Evolutionary conservation across 2,113 vertebrate species (phyloP).

Genomic region (Antechinus stuartii): DNA sequence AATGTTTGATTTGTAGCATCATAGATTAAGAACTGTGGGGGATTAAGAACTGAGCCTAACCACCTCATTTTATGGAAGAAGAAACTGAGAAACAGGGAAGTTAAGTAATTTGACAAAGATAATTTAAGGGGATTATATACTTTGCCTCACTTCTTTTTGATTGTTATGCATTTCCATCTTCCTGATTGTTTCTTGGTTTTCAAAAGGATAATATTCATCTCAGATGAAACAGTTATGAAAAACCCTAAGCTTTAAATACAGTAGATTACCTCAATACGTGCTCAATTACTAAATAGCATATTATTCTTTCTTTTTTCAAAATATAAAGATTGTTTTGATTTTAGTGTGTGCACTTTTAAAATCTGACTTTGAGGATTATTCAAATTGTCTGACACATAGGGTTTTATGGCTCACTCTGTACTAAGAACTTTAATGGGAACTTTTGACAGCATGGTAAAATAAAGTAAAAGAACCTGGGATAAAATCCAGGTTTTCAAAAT

Average conservation of each 20-base stretch:
- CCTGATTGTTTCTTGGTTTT: not conserved
- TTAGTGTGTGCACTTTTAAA: not conserved
- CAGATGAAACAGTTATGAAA: not conserved
- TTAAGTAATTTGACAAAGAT: not conserved
- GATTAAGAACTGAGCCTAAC: no score
- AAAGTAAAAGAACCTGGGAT: not conserved
- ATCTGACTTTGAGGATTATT: not conserved
- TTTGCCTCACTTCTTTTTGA: not conserved
- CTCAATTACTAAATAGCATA: not conserved
- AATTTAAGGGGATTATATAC: not conserved
- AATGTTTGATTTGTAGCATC: not conserved
- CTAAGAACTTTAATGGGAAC: not conserved
- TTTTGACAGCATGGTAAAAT: not conserved
- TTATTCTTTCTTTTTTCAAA: not conserved
- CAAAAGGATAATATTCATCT: not conserved
- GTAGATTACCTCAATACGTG: not conserved
- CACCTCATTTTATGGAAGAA: not conserved
- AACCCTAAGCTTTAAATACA: not conserved
- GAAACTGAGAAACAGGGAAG: not conserved
- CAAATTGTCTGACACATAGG: not conserved
- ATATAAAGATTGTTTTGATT: not conserved
- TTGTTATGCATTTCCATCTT: not conserved
- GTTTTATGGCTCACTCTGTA: not conserved
- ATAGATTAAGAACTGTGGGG: not conserved
- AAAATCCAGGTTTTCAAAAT: not conserved